phyloP scores from a whole-genome alignment of 2,888 invertebrate genomes.

The Ypsolopha sequella region DNA sequence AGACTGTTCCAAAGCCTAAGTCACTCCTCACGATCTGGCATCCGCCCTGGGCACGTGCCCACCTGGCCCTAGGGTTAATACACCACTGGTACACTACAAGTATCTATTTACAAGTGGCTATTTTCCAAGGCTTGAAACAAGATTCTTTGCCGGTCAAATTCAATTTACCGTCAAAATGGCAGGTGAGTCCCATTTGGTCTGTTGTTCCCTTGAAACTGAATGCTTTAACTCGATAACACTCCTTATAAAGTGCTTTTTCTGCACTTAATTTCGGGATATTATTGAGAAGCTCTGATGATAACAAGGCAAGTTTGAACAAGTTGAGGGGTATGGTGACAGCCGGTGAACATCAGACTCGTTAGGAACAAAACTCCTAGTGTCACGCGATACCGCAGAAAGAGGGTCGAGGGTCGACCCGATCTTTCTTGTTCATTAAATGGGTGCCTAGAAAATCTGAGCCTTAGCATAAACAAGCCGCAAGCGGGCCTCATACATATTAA shows the following conservation, averaged over 20 bases:
- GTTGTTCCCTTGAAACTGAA: conserved; percentile 5
- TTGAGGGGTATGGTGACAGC: not conserved
- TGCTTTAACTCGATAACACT: not conserved
- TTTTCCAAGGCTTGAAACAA: conserved; percentile 45
- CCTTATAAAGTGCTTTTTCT: not conserved
- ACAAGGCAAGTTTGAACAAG: not conserved
- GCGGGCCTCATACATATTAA: conserved; percentile 59
- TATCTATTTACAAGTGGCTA: conserved; percentile 52
- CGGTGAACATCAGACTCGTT: not conserved
- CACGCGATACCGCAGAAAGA: conserved; percentile 30
- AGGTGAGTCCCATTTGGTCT: conserved; percentile 43
- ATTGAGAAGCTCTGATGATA: not conserved
- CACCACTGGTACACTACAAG: too few species aligned
- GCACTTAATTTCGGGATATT: not conserved
- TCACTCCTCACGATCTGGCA: too few species aligned
- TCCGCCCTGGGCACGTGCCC: too few species aligned
- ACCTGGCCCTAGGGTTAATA: too few species aligned
- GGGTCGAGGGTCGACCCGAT: too few species aligned
- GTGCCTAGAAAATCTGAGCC: conserved; percentile 48
- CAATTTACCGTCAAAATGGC: conserved; percentile 60
- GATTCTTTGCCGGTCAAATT: conserved; percentile 51
- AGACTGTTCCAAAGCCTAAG: too few species aligned
- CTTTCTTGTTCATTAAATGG: conserved; percentile 52
- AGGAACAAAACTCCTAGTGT: conserved; percentile 12
- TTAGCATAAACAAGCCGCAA: conserved; percentile 45